Conservation (phyloP, 1,140 invertebrate species). For the Melitaea cinxia region DNA sequence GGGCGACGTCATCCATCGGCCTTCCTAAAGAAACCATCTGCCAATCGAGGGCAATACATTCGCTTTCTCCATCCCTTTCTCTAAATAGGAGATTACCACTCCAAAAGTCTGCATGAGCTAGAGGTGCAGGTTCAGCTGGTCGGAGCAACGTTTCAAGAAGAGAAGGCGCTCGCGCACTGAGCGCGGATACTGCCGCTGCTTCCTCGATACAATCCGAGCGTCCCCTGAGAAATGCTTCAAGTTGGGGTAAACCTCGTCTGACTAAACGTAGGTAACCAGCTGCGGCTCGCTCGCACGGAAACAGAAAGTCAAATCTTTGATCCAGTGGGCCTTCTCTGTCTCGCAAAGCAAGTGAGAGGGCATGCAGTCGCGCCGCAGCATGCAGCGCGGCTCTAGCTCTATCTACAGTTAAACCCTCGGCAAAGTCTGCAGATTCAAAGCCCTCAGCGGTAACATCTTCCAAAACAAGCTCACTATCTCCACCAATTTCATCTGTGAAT, state of each 20-base stretch:
- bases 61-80: slow-evolving; percentile 76
- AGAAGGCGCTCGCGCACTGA: slow-evolving; percentile 66
- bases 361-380: slow-evolving; percentile 87
- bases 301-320: slow-evolving; percentile 88
- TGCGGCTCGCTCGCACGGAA: slow-evolving; percentile 88
- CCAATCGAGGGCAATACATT: slow-evolving; percentile 90
- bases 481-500: slow-evolving; percentile 76
- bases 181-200: slow-evolving; percentile 65
- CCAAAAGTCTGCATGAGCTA: slow-evolving; percentile 92
- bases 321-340: slow-evolving; percentile 84
- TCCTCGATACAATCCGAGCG: slow-evolving; percentile 81
- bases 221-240: slow-evolving; percentile 86
- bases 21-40: slow-evolving; percentile 91
- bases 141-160: slow-evolving; percentile 83
- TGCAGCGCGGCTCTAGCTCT: slow-evolving; percentile 85
- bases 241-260: slow-evolving; percentile 87
- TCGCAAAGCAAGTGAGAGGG: slow-evolving; percentile 85
- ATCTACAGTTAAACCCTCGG: slow-evolving; percentile 85
- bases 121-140: slow-evolving; percentile 86
- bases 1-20: slow-evolving; percentile 87
- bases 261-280: slow-evolving; percentile 90
- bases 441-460: slow-evolving; percentile 77
- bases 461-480: slow-evolving; percentile 83
- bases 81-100: slow-evolving; percentile 90
- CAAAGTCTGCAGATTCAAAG: slow-evolving; percentile 83